A percentile compares a stretch with the other conserved stretches of the same genome.
Evolutionary conservation across 2,888 invertebrate species (phyloP).

Genomic region (Quadroppia sp.): DNA sequence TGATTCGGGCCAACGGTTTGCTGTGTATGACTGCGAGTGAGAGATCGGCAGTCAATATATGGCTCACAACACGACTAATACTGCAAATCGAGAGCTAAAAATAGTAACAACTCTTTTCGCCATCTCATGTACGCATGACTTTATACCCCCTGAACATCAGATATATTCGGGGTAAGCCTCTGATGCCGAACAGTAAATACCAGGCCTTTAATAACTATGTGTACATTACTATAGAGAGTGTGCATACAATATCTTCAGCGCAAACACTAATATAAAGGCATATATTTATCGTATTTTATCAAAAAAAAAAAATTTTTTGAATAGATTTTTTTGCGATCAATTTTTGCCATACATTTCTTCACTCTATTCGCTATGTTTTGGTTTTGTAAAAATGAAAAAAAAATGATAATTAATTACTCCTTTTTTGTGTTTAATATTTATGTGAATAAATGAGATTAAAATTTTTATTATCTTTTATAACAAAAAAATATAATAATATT

Average conservation of each 20-base stretch:
- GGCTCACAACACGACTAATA: background rate
- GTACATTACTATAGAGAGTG: background rate
- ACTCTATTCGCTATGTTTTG: background rate
- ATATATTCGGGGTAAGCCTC: constrained; percentile 21
- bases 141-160: background rate
- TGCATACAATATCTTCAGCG: background rate
- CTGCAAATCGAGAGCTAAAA: background rate
- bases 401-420: background rate
- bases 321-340: constrained; percentile 9
- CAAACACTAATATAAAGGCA: constrained; percentile 4
- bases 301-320: background rate
- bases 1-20: constrained; percentile 15
- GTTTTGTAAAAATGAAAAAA: background rate
- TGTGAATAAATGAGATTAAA: too few relatives aligned
- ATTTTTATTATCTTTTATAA: too few relatives aligned
- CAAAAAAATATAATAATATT: too few relatives aligned
- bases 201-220: background rate
- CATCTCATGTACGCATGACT: background rate
- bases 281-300: constrained; percentile 5
- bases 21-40: background rate
- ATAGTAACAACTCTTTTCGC: constrained; percentile 3
- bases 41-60: background rate
- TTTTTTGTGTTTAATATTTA: too few relatives aligned
- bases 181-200: constrained; percentile 29
- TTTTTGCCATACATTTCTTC: background rate